Evolutionary conservation across 2,888 invertebrate genomes (phyloP).

Genomic region (Agrilus cyanescens): DNA sequence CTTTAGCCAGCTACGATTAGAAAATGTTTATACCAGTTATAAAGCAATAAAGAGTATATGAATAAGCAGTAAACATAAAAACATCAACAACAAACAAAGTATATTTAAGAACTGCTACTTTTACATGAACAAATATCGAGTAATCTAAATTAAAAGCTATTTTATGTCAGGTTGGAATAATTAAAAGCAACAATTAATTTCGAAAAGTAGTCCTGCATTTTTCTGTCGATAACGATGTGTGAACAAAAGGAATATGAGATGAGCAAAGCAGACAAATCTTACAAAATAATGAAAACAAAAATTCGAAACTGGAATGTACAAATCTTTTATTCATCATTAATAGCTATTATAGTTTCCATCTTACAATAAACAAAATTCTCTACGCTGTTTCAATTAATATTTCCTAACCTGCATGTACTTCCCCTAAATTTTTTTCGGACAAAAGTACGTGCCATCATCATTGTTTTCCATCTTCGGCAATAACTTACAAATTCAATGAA

Average conservation of each 20-base stretch:
- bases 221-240: too few relatives aligned
- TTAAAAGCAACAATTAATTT: too few relatives aligned
- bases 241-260: constrained; percentile 34
- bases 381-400: constrained; percentile 8
- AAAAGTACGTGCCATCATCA: too few relatives aligned
- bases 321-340: constrained; percentile 51
- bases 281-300: constrained; percentile 35
- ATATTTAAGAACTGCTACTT: constrained; percentile 11
- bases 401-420: constrained; percentile 2
- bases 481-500: constrained; percentile 3
- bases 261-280: constrained; percentile 43
- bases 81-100: constrained; percentile 14
- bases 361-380: constrained; percentile 30
- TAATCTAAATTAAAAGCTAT: too few relatives aligned
- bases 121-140: constrained; percentile 10
- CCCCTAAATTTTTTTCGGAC: too few relatives aligned
- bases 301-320: constrained; percentile 65
- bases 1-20: too few relatives aligned
- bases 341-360: constrained; percentile 52
- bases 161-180: too few relatives aligned
- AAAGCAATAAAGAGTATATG: too few relatives aligned
- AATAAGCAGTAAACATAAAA: constrained; percentile 2
- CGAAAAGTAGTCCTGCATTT: too few relatives aligned
- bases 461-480: constrained; percentile 5
- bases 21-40: too few relatives aligned